These are phyloP conservation scores for Paramormyrops hopkinsi DNA, from an alignment of 2,797 vertebrate genomes.

Conservation along the genomic window DNA sequence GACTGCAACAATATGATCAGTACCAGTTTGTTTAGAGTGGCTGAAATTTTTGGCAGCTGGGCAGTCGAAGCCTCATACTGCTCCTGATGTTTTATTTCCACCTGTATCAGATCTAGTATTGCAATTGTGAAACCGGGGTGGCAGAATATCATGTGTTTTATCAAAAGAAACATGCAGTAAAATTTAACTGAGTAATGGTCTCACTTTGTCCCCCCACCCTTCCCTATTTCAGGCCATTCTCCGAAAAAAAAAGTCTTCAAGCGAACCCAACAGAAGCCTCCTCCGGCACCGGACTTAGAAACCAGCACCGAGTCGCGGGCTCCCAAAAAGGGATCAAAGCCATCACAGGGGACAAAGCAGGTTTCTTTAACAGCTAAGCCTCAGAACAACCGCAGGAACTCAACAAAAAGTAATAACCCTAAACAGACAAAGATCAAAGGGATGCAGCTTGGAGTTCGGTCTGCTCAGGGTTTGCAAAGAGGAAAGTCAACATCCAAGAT, in stretches of 20 bases:
- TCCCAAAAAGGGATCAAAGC: neutral
- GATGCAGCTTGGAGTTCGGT: constrained; percentile 21
- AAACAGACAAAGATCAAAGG: constrained; percentile 7
- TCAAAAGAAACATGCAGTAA: neutral
- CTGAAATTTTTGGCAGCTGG: neutral
- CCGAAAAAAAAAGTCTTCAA: constrained; percentile 29
- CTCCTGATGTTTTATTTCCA: neutral
- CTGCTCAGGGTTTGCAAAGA: constrained; percentile 20
- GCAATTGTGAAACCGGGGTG: neutral
- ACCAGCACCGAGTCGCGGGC: constrained; percentile 44
- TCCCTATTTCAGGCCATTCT: constrained; percentile 19
- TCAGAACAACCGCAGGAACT: constrained; percentile 8
- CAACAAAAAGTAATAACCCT: constrained; percentile 1
- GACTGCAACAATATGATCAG: neutral
- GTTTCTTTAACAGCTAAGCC: neutral
- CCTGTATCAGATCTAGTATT: neutral
- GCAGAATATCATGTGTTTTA: neutral
- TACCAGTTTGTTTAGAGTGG: neutral
- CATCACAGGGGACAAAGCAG: constrained; percentile 14
- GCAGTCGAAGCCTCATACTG: neutral
- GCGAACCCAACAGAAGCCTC: constrained; percentile 34
- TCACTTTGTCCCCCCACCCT: neutral
- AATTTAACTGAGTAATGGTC: neutral
- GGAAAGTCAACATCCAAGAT: constrained; percentile 40
- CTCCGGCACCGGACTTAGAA: constrained; percentile 45